Conservation (phyloP, 2,113 vertebrate genomes). For the Cebidichthys violaceus region DNA sequence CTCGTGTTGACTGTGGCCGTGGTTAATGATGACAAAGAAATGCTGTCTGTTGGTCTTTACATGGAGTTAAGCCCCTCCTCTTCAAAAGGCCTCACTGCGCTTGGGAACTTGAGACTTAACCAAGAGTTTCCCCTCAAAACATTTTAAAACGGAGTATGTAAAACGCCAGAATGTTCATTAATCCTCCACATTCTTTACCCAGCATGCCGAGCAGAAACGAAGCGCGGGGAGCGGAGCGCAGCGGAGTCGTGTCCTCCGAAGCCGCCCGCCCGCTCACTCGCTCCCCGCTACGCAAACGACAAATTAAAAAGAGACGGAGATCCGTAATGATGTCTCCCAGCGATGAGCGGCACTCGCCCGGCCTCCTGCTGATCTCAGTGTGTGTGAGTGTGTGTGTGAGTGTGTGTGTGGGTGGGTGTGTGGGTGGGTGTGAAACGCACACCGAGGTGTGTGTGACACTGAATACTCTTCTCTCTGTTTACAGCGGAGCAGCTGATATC, state of each 20-base stretch:
- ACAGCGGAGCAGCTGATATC: conserved; percentile 1
- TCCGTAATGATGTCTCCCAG: conserved; percentile 19
- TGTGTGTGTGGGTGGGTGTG: no score
- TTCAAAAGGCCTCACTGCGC: no score
- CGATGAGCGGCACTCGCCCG: background rate
- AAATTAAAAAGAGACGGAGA: conserved; percentile 35
- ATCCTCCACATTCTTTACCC: background rate
- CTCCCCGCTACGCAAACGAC: conserved; percentile 7
- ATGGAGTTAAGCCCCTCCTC: no score
- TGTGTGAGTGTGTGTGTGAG: no score
- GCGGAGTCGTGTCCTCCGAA: background rate
- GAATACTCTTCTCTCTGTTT: background rate
- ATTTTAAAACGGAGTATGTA: background rate
- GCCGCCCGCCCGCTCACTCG: background rate
- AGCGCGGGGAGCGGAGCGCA: no score
- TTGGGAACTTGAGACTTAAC: no score
- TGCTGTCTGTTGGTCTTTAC: no score
- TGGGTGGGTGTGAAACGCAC: background rate
- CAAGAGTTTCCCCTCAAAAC: no score
- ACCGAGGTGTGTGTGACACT: background rate
- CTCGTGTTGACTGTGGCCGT: no score
- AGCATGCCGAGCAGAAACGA: background rate
- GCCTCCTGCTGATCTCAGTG: conserved; percentile 13
- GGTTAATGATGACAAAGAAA: no score
- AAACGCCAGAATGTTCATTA: background rate